These are phyloP conservation scores for Embidobia sp. DNA, from an alignment of 2,888 invertebrate species.

Conservation along the genomic window DNA sequence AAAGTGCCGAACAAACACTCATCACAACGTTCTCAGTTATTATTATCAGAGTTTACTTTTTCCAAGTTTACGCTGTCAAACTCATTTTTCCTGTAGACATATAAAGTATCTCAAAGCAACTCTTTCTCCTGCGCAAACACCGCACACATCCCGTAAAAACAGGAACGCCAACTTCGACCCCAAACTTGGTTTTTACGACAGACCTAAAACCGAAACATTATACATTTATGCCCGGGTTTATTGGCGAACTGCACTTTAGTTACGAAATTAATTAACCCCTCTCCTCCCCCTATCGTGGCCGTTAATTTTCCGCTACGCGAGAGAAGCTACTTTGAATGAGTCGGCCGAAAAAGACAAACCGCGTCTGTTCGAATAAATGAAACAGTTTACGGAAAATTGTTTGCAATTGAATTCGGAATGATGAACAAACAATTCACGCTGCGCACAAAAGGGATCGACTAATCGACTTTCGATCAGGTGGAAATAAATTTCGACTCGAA, in stretches of 20 bases:
- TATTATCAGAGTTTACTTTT: too few relatives aligned
- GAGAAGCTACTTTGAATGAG: slow-evolving; percentile 1
- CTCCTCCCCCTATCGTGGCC: neutral
- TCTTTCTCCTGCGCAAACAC: neutral
- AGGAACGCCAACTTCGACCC: slow-evolving; percentile 28
- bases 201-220: slow-evolving; percentile 4
- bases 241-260: slow-evolving; percentile 31
- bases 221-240: slow-evolving; percentile 38
- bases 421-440: slow-evolving; percentile 1
- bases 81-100: too few relatives aligned
- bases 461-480: too few relatives aligned
- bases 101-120: too few relatives aligned
- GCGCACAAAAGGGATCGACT: slow-evolving; percentile 1
- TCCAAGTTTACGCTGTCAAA: too few relatives aligned
- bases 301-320: slow-evolving; percentile 17
- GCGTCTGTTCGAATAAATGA: neutral
- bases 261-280: slow-evolving; percentile 40
- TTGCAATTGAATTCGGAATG: slow-evolving; percentile 15
- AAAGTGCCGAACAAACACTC: too few relatives aligned
- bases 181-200: slow-evolving; percentile 8
- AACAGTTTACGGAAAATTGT: slow-evolving; percentile 2
- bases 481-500: too few relatives aligned
- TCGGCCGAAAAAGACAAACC: neutral
- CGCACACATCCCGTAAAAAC: slow-evolving; percentile 17
- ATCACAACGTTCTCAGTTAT: too few relatives aligned